These are phyloP conservation scores for Adela reaumurella DNA, from an alignment of 2,888 invertebrate genomes.

Conservation along the genomic window DNA sequence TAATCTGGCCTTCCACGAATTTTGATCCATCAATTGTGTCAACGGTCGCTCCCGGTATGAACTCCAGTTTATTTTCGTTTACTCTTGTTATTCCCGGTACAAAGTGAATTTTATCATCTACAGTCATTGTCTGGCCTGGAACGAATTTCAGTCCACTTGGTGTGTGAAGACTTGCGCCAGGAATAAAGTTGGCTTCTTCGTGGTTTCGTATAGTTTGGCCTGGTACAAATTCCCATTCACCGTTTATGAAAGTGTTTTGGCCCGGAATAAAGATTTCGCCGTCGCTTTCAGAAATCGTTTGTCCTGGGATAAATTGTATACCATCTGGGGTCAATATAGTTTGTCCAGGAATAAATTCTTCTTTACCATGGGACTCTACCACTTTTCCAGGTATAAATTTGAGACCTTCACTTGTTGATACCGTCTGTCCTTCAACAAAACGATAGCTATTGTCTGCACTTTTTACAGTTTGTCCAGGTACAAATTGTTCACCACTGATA, in stretches of 20 bases:
- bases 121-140: constrained; percentile 58
- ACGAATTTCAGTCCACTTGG: constrained; percentile 62
- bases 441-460: constrained; percentile 51
- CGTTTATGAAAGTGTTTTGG: constrained; percentile 51
- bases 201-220: constrained; percentile 60
- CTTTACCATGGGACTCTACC: constrained; percentile 40
- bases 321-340: constrained; percentile 57
- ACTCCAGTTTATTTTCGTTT: constrained; percentile 37
- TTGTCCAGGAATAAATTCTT: constrained; percentile 60
- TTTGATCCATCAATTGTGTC: constrained; percentile 61
- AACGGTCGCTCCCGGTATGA: constrained; percentile 60
- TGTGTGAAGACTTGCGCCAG: constrained; percentile 62
- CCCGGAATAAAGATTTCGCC: constrained; percentile 61
- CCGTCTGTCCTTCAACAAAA: constrained; percentile 62
- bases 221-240: constrained; percentile 62
- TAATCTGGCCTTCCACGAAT: constrained; percentile 64
- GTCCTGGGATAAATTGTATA: constrained; percentile 63
- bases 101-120: constrained; percentile 52
- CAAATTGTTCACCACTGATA: constrained; percentile 51
- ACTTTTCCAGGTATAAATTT: constrained; percentile 62
- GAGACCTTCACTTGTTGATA: constrained; percentile 57
- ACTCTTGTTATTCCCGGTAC: constrained; percentile 57
- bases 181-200: constrained; percentile 54
- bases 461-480: constrained; percentile 62
- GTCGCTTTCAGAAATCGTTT: constrained; percentile 49